Conservation (phyloP, 1,140 invertebrate species). For the Plectus sambesii region DNA sequence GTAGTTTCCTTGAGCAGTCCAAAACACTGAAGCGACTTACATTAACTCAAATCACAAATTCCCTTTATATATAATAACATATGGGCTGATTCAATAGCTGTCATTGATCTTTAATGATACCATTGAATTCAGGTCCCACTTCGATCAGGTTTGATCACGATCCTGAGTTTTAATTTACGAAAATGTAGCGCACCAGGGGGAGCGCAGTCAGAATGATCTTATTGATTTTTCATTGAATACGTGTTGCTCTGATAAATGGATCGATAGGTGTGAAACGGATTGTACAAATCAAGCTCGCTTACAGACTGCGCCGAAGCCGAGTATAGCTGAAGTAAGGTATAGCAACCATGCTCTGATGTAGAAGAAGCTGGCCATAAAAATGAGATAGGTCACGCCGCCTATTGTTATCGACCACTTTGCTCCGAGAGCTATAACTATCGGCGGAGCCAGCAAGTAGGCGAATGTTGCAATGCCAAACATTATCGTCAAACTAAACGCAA, state of each 20-base stretch:
- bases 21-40: no score
- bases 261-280: neutral
- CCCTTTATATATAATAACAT: no score
- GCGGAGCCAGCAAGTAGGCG: slow-evolving; percentile 31
- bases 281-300: slow-evolving; percentile 5
- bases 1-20: slow-evolving; percentile 36
- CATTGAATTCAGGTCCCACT: no score
- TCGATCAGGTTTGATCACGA: no score
- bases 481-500: slow-evolving; percentile 20
- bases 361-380: slow-evolving; percentile 32
- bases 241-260: no score
- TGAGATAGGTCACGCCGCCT: slow-evolving; percentile 21
- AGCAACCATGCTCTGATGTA: slow-evolving; percentile 28
- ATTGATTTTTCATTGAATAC: no score
- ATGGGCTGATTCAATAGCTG: no score
- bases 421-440: slow-evolving; percentile 24
- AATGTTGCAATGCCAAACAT: slow-evolving; percentile 32
- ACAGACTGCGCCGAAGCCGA: slow-evolving; percentile 33
- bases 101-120: no score
- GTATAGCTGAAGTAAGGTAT: slow-evolving; percentile 29
- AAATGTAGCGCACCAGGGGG: no score
- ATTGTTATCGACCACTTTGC: slow-evolving; percentile 19
- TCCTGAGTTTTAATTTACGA: no score
- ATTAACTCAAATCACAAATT: no score
- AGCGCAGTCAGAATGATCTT: no score